Conservation (phyloP, 2,797 vertebrate genomes). For the Galaxias olidus region DNA sequence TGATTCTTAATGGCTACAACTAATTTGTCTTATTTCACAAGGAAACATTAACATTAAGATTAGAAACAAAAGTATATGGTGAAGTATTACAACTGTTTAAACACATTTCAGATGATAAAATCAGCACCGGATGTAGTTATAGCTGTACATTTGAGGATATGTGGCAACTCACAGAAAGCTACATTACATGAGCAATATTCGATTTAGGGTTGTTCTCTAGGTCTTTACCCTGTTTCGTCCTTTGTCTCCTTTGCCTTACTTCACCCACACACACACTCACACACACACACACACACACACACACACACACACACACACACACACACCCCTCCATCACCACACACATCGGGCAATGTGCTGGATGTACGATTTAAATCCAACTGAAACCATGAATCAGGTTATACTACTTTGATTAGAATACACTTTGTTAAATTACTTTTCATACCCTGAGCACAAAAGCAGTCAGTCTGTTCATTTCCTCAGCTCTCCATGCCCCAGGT, state of each 20-base stretch:
- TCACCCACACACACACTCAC: constrained; percentile 8
- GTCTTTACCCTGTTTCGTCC: not conserved
- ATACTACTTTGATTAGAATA: constrained; percentile 73
- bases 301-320: not conserved
- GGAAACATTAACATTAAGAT: constrained; percentile 65
- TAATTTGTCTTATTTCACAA: constrained; percentile 55
- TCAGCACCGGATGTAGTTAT: constrained; percentile 47
- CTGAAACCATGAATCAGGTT: constrained; percentile 59
- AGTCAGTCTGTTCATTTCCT: constrained; percentile 65
- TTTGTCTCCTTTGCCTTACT: too few species aligned
- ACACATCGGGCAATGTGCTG: constrained; percentile 31
- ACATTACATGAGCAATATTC: too few species aligned
- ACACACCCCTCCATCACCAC: constrained; percentile 11
- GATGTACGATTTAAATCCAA: constrained; percentile 51
- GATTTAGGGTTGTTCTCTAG: too few species aligned
- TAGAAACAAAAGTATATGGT: constrained; percentile 63
- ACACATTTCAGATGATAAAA: constrained; percentile 70
- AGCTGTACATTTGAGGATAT: too few species aligned
- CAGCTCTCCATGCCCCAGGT: constrained; percentile 68
- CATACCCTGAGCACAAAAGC: constrained; percentile 70
- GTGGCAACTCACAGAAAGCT: too few species aligned
- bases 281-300: constrained; percentile 2
- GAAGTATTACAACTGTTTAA: constrained; percentile 63
- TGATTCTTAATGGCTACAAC: constrained; percentile 11
- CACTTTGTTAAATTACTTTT: constrained; percentile 78